Conservation (phyloP, 2,113 vertebrate genomes). For the Anoplopoma fimbria region DNA sequence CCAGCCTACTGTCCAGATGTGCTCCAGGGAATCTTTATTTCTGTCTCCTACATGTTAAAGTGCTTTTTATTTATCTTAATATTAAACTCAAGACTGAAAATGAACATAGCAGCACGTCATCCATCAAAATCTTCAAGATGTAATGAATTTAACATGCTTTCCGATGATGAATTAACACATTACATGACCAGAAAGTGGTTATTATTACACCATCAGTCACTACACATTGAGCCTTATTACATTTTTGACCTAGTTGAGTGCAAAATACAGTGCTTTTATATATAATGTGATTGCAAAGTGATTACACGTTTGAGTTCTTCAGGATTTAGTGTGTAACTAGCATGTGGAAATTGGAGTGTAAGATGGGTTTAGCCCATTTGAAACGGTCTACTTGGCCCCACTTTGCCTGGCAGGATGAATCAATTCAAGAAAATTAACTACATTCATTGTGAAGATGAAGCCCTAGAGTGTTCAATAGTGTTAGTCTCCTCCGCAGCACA, state of each 20-base stretch:
- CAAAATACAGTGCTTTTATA: constrained; percentile 3
- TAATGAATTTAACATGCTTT: neutral
- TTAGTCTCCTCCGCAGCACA: constrained; percentile 26
- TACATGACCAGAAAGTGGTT: neutral
- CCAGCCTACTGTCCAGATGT: neutral
- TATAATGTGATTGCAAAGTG: constrained; percentile 5
- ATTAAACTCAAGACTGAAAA: neutral
- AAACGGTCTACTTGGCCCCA: constrained; percentile 13
- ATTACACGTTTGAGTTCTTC: constrained; percentile 4
- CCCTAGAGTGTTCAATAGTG: neutral
- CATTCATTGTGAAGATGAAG: constrained; percentile 51
- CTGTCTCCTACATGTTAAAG: neutral
- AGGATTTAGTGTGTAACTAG: constrained; percentile 17
- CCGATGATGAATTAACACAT: neutral
- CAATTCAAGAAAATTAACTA: constrained; percentile 53
- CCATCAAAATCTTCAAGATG: neutral
- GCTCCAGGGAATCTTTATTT: neutral
- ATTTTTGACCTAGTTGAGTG: neutral
- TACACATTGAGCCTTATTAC: neutral
- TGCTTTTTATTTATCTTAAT: neutral
- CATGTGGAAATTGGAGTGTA: constrained; percentile 12
- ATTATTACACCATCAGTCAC: constrained; percentile 5
- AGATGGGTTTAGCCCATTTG: constrained; percentile 25
- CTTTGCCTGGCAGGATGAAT: constrained; percentile 42
- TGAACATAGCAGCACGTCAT: neutral